Evolutionary conservation across 1,140 invertebrate genomes (phyloP).

Genomic region (Hestina assimilis): DNA sequence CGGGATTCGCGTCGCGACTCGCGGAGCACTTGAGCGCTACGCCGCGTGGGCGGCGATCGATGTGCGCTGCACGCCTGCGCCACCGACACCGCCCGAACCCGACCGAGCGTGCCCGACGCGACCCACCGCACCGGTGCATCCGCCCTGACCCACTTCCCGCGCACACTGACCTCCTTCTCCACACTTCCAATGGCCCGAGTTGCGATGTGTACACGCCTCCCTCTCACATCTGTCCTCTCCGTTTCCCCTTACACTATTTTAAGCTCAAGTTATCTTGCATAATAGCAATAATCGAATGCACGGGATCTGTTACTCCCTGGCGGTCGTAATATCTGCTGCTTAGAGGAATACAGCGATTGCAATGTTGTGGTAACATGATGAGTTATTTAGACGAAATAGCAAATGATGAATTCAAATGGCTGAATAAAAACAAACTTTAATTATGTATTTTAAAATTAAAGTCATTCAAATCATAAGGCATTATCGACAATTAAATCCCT

Average conservation of each 20-base stretch:
- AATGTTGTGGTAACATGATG: conserved; percentile 48
- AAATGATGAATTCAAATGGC: conserved; percentile 60
- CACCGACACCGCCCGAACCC: conserved; percentile 37
- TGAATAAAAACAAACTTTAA: conserved; percentile 51
- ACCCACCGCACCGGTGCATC: conserved; percentile 45
- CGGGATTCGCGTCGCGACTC: conserved; percentile 65
- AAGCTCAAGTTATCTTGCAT: conserved; percentile 22
- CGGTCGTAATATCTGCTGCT: conserved; percentile 8
- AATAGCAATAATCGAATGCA: conserved; percentile 18
- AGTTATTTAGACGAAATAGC: conserved; percentile 46
- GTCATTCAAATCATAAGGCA: no score
- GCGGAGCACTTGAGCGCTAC: conserved; percentile 54
- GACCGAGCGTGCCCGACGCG: conserved; percentile 34
- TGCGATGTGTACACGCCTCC: conserved; percentile 34
- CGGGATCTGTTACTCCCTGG: not conserved
- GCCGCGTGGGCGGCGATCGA: conserved; percentile 71
- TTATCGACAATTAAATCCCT: no score
- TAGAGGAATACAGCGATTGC: conserved; percentile 43
- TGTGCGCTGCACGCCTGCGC: conserved; percentile 58
- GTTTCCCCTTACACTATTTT: conserved; percentile 22
- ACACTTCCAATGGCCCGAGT: conserved; percentile 35
- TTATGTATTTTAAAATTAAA: conserved; percentile 37
- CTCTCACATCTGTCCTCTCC: not conserved
- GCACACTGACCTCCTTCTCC: conserved; percentile 65
- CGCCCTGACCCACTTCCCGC: conserved; percentile 66